Evolutionary conservation across 2,113 vertebrate species (phyloP), one percentile per base, ranked within the genome.

Genomic region (Macroglossus sobrinus): DNA sequence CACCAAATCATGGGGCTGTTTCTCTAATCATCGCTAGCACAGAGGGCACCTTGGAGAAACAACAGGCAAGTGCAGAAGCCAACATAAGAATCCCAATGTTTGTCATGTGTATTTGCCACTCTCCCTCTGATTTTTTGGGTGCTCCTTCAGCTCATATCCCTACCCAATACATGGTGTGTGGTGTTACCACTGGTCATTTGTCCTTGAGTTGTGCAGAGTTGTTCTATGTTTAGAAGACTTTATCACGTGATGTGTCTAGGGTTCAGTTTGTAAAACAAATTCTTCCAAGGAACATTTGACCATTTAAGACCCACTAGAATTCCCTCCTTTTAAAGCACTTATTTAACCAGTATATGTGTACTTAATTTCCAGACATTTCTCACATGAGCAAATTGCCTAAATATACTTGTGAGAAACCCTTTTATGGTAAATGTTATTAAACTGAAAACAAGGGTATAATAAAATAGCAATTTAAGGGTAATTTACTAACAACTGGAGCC

Each of bases 381-480:
- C 18, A 26, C 92, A 85, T 92, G 90, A 97, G 82, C n/a, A 96
- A 95, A 96, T 97, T 88, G 95, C 95, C 96, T 98, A 97, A 97
- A 97, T 97, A 93, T n/a, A 95, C 91, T 98, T 98, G 86, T 97
- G 96, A 97, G 96, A 97, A 97, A 74, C 92, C 84, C 95, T 98
- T 97, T 97, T 86, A 89, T 95, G 76, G 96, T 86, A 96, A 97
- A 97, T 78, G 55, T 97, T 98, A 96, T 97, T 97, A 97, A 98
- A 95, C 69, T 88, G 97, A 98, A 98, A 98, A 94, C 92, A 97
- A 97, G 93, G 89, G 55, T 96, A 93, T 95, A 97, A 98, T 98
- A 98, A 98, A 98, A 95, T 33, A 96, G 92, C 96, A 96, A 95
- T 98, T 98, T 95, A 96, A 96, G 95, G 89, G 93, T 97, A 96